phyloP scores from a whole-genome alignment of 2,797 vertebrate genomes.

The Falco peregrinus region DNA sequence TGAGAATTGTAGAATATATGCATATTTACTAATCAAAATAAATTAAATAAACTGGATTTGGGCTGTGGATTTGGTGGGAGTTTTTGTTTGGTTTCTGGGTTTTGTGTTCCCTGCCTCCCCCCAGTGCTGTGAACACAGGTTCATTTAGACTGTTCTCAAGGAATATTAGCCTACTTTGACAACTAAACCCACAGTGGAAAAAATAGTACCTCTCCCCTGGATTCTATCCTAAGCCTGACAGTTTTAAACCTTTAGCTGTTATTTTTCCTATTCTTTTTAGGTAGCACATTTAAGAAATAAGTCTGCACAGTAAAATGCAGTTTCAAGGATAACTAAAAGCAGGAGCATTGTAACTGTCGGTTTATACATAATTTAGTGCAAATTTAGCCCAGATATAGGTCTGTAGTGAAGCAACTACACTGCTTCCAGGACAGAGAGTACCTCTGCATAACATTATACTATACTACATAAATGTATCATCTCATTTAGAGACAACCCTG shows the following conservation, averaged over 20 bases:
- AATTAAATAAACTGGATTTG: neutral
- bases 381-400: neutral
- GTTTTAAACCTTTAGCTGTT: neutral
- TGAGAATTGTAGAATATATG: neutral
- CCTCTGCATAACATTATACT: neutral
- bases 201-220: neutral
- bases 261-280: neutral
- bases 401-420: neutral
- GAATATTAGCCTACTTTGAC: neutral
- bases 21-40: neutral
- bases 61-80: rapidly evolving
- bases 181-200: neutral
- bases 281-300: neutral
- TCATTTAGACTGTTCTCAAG: neutral
- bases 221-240: neutral
- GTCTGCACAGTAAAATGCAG: neutral
- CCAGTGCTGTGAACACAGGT: neutral
- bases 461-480: neutral
- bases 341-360: neutral
- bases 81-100: rapidly evolving
- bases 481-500: slow-evolving; percentile 15
- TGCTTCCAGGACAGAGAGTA: neutral
- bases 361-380: slow-evolving; percentile 28
- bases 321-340: neutral
- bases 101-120: neutral